phyloP scores from a whole-genome alignment of 2,888 invertebrate species.

The Acanthosoma haemorrhoidale region DNA sequence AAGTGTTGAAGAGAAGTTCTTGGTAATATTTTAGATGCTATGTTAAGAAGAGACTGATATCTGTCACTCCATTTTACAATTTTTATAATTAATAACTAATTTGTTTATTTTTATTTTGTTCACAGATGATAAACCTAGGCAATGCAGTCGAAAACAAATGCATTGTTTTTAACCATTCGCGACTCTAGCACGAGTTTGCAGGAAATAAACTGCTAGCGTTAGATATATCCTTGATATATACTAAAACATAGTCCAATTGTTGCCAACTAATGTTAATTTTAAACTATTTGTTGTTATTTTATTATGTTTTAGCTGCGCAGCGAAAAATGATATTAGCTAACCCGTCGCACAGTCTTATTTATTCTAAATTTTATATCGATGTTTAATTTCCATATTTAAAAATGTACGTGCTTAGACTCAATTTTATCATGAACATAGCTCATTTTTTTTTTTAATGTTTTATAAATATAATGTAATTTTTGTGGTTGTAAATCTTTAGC shows the following conservation, averaged over 20 bases:
- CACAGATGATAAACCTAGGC: neutral
- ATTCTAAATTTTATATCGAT: constrained; percentile 8
- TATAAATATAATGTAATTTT: constrained; percentile 18
- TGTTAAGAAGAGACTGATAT: no score
- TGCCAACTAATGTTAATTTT: constrained; percentile 28
- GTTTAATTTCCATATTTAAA: neutral
- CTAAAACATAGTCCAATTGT: constrained; percentile 26
- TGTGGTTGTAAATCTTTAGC: constrained; percentile 23
- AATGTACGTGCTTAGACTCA: constrained; percentile 10
- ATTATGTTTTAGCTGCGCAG: neutral
- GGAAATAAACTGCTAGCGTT: neutral
- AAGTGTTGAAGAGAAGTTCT: no score
- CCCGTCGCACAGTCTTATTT: constrained; percentile 15
- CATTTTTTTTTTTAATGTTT: constrained; percentile 4
- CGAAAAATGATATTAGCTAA: neutral
- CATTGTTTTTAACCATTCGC: neutral
- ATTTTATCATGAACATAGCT: constrained; percentile 20
- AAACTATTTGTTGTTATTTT: constrained; percentile 25
- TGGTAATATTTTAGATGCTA: no score
- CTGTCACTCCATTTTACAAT: no score
- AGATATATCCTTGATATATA: constrained; percentile 5
- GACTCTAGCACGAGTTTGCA: neutral
- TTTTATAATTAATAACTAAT: no score
- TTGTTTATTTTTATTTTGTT: no score
- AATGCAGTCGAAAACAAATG: neutral